Evolutionary conservation across 2,888 invertebrate genomes (phyloP), one percentile per base, ranked within the genome.

Genomic region (Melieria crassipennis): DNA sequence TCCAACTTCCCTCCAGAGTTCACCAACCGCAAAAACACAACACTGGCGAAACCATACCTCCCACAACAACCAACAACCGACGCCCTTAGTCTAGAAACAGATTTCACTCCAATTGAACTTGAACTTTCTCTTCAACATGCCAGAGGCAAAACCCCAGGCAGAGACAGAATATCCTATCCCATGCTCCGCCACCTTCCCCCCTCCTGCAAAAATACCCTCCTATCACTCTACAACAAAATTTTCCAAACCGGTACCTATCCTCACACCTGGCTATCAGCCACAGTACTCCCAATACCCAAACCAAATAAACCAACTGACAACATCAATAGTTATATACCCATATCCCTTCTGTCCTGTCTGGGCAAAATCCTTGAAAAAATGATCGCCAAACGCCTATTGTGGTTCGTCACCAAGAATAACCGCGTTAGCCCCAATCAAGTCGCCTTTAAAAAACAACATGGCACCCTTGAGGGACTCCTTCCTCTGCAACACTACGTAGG

Each of bases 381-480:
- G 56, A 45, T 52, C 42, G 10, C n/a, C 42, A 50, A 3, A 50
- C 67, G 9, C 10, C 9, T 5, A 43, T n/a, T n/a, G n/a, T n/a
- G n/a, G n/a, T n/a, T n/a, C n/a, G n/a, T n/a, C n/a, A n/a, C n/a
- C n/a, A n/a, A n/a, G n/a, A n/a, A n/a, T n/a, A n/a, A n/a, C n/a
- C n/a, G n/a, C n/a, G n/a, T n/a, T n/a, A n/a, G n/a, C n/a, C n/a
- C 62, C 5, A 67, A 71, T 45, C 69, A 73, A 65, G 65, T 70
- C 1, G 75, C 72, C 6, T 73, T 74, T 43, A 74, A 71, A 67
- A 48, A 70, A 7, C 65, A 74, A 45, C 63, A 69, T 42, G 73
- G 69, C 45, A 72, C 67, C 7, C 45, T 70, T 6, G 74, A 72
- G 7, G 72, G 70, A 4, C 72, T 63, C 13, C 16, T 73, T 5